Conservation (phyloP, 2,888 invertebrate species). For the Ferdinandea cuprea region DNA sequence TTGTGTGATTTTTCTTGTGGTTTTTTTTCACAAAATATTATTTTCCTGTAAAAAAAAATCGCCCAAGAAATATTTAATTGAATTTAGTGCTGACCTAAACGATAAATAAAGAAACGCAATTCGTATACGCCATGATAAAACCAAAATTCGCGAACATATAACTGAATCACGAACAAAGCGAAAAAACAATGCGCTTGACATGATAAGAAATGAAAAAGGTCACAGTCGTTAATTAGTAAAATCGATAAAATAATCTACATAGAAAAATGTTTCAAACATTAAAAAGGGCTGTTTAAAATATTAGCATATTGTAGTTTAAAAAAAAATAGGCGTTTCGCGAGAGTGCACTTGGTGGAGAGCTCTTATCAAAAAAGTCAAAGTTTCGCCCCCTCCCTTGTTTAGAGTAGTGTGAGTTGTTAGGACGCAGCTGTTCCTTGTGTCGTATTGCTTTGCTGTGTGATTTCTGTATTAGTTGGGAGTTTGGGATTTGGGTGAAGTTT, state of each 20-base stretch:
- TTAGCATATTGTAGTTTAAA: conserved; percentile 35
- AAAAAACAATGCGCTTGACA: conserved; percentile 35
- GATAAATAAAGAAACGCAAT: not conserved
- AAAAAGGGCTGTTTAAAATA: conserved; percentile 12
- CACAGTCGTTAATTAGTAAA: conserved; percentile 50
- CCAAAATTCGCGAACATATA: conserved; percentile 1
- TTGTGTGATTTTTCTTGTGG: conserved; percentile 33
- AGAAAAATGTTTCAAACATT: conserved; percentile 43
- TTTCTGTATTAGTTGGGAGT: conserved; percentile 31
- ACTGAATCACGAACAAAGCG: conserved; percentile 36
- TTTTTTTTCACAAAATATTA: conserved; percentile 35
- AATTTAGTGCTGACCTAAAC: not conserved
- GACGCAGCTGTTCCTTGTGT: conserved; percentile 36
- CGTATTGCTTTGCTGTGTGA: conserved; percentile 20
- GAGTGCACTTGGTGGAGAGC: conserved; percentile 9
- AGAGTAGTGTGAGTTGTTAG: conserved; percentile 18
- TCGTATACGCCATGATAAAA: not conserved
- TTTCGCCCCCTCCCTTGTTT: conserved; percentile 8
- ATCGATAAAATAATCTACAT: conserved; percentile 37
- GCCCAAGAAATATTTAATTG: conserved; percentile 1
- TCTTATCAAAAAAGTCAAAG: conserved; percentile 30
- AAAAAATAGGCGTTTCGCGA: conserved; percentile 20
- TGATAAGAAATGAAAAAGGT: conserved; percentile 64
- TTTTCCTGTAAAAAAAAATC: conserved; percentile 37
- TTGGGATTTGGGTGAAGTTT: conserved; percentile 37